Base-by-base conservation (phyloP, 1,140 invertebrate species). In the Scaptomyza graminum region DNA sequence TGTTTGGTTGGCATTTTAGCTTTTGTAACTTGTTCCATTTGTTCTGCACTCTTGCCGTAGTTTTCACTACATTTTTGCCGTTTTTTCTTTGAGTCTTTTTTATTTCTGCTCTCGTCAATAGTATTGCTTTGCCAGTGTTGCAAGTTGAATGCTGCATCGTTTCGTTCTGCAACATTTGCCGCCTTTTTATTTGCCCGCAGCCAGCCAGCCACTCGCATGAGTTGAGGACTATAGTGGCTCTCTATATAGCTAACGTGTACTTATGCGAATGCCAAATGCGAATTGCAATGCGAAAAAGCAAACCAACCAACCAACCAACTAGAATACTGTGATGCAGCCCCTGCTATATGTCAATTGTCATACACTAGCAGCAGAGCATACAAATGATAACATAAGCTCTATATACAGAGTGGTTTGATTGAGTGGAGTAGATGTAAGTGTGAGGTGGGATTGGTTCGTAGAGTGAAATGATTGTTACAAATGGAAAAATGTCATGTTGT, bases 1-100 rank as follows among this genome's bases (percentile, higher is more conserved):
- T 71, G 59, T 82, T 76, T 68, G 79, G 70, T 64, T 88, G 84
- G 65, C 84, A 88, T 89, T 89, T 84, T 89, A 84, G 80, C 85
- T 88, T 89, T 61, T 85, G 81, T 68, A 78, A 84, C 70, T 80
- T 90, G 70, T 85, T 61, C 67, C 82, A 85, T 85, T 85, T 78
- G 85, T 78, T 90, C 81, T 70, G 81, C 76, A 87, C 80, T 89
- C 75, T 89, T 63, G 54, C 69, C 61, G 85, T 74, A 90, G 59
- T 89, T 84, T 78, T 72, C 51, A 52, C 52, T 54, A 65, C 61
- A 71, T 74, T 65, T 34, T 34, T 34, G 1, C 31, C 66, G 49
- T 63, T 68, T 73, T 2, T 22, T 22, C 1, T 22, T 22, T 22
- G 18, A 1, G 2, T 74, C 65, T 59, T 47, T 61, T 59, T 64